A percentile compares a stretch with the other conserved stretches of the same genome.
These are phyloP conservation scores for Ametastegia equiseti DNA, from an alignment of 2,888 invertebrate species.

Conservation along the genomic window DNA sequence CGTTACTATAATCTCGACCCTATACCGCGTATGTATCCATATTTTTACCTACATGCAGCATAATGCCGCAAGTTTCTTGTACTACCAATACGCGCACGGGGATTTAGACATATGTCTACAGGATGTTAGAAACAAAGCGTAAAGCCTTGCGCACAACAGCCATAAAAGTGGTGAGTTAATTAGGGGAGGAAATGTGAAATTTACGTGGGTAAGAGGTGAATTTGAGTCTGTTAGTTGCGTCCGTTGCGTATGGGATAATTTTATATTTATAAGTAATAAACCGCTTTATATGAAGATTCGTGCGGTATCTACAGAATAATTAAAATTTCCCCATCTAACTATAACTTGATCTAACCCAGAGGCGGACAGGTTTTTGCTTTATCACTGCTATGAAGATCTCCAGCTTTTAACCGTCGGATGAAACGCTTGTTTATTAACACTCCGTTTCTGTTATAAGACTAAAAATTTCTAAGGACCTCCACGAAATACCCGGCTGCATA, in stretches of 20 bases:
- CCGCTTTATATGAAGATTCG: constrained; percentile 39
- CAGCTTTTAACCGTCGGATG: constrained; percentile 38
- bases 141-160: constrained; percentile 13
- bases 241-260: constrained; percentile 34
- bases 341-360: constrained; percentile 10
- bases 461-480: background rate
- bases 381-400: background rate
- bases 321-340: constrained; percentile 35
- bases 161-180: constrained; percentile 38
- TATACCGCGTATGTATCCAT: no score
- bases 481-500: background rate
- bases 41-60: background rate
- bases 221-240: background rate
- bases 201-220: background rate
- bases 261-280: constrained; percentile 25
- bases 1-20: background rate
- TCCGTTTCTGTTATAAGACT: background rate
- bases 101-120: background rate
- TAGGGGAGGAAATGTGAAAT: constrained; percentile 35
- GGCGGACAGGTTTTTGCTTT: constrained; percentile 31
- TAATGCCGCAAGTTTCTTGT: background rate
- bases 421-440: constrained; percentile 35
- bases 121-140: constrained; percentile 15
- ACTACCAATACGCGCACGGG: background rate
- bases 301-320: constrained; percentile 31